A percentile compares a stretch with the other conserved stretches of the same genome.
phyloP scores from a whole-genome alignment of 2,113 vertebrate genomes.

The Bothrops jararaca region DNA sequence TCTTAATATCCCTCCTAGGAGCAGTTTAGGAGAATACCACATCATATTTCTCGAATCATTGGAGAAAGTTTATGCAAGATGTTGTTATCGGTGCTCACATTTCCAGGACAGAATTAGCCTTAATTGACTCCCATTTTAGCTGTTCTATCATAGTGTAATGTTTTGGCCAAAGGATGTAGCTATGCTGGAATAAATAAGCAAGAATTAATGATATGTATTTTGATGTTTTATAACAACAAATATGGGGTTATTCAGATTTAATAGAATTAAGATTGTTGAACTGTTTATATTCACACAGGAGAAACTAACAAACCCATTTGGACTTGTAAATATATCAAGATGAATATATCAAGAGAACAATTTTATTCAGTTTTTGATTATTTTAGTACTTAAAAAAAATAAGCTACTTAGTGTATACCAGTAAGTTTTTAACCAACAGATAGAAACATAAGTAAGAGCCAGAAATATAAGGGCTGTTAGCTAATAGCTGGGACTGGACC shows the following conservation, averaged over 20 bases:
- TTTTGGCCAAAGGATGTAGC: not conserved
- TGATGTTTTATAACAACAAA: not conserved
- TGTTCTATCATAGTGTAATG: not conserved
- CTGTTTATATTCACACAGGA: not conserved
- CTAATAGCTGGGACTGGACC: not conserved
- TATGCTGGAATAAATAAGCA: not conserved
- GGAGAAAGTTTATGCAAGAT: not conserved
- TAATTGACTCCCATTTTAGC: not conserved
- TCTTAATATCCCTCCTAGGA: not conserved
- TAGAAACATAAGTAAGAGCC: not conserved
- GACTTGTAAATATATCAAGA: not conserved
- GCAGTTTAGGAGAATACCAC: not conserved
- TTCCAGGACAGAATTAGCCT: not conserved
- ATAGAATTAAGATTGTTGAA: not conserved
- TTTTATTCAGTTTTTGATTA: not conserved
- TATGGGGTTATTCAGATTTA: not conserved
- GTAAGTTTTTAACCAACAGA: not conserved
- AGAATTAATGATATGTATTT: not conserved
- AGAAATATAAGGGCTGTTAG: not conserved
- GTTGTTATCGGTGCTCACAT: not conserved
- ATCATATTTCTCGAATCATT: not conserved
- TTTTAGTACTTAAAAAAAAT: not conserved
- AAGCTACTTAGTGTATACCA: not conserved
- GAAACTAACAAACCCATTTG: not conserved
- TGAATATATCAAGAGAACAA: not conserved